Evolutionary conservation across 1,140 invertebrate genomes (phyloP).

Genomic region (Mercenaria mercenaria): DNA sequence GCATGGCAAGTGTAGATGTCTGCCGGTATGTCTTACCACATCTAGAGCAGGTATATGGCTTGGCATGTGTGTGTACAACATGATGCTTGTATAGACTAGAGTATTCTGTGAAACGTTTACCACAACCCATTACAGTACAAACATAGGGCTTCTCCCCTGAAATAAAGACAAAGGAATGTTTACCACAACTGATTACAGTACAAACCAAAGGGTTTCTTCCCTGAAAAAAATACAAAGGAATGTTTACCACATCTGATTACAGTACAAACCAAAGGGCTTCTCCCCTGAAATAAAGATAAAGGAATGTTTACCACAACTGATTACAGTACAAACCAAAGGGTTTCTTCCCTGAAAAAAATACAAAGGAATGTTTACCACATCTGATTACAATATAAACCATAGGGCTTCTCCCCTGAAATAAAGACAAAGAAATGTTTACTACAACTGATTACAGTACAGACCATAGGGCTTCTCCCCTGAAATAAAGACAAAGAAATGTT

Average conservation of each 20-base stretch:
- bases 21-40: conserved; percentile 89
- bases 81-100: conserved; percentile 92
- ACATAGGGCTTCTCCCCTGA: conserved; percentile 87
- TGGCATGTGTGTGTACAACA: conserved; percentile 89
- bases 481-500: conserved; percentile 43
- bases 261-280: conserved; percentile 84
- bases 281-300: conserved; percentile 81
- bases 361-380: neutral
- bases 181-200: neutral
- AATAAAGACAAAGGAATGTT: conserved; percentile 24
- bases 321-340: conserved; percentile 80
- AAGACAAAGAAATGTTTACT: too few relatives aligned
- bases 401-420: conserved; percentile 86
- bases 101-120: conserved; percentile 91
- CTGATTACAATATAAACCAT: conserved; percentile 67
- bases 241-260: neutral
- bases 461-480: conserved; percentile 86
- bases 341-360: conserved; percentile 84
- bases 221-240: conserved; percentile 72
- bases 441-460: neutral
- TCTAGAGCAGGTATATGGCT: conserved; percentile 88
- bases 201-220: conserved; percentile 86
- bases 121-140: conserved; percentile 88
- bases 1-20: conserved; percentile 89
- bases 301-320: neutral